These are phyloP conservation scores for Choloepus hoffmanni DNA, from an alignment of 2,113 vertebrate species.

Conservation along the genomic window DNA sequence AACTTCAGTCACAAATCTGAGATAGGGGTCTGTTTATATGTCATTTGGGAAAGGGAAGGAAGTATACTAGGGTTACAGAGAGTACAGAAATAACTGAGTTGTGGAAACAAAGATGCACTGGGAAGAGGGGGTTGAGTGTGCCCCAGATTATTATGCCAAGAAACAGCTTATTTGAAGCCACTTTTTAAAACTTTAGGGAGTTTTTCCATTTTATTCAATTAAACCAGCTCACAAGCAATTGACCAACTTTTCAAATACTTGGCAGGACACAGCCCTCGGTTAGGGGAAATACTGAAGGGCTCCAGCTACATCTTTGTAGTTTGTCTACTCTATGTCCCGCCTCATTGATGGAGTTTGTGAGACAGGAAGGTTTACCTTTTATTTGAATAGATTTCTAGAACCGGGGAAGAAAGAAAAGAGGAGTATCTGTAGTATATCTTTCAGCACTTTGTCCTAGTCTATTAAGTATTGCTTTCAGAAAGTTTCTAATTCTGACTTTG, in stretches of 20 bases:
- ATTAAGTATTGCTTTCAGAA: neutral
- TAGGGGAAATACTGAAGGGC: neutral
- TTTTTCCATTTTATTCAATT: neutral
- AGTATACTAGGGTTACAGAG: no score
- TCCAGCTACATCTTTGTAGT: neutral
- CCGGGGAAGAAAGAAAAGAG: no score
- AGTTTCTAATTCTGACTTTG: conserved; percentile 19
- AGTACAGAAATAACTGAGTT: neutral
- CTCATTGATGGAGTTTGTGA: neutral
- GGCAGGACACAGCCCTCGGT: no score
- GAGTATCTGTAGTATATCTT: neutral
- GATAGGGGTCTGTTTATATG: neutral
- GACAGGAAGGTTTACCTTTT: neutral
- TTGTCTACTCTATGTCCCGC: neutral
- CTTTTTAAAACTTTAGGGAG: neutral
- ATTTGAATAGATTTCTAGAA: neutral
- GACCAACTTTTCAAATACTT: neutral
- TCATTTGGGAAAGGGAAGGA: neutral
- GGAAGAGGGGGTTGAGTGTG: fast-evolving
- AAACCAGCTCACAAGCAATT: neutral
- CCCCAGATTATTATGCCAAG: neutral
- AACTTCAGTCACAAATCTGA: neutral
- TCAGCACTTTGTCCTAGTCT: neutral
- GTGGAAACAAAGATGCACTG: neutral
- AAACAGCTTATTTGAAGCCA: neutral